Base-by-base conservation (phyloP, 2,113 vertebrate genomes). In the Butorides virescens region DNA sequence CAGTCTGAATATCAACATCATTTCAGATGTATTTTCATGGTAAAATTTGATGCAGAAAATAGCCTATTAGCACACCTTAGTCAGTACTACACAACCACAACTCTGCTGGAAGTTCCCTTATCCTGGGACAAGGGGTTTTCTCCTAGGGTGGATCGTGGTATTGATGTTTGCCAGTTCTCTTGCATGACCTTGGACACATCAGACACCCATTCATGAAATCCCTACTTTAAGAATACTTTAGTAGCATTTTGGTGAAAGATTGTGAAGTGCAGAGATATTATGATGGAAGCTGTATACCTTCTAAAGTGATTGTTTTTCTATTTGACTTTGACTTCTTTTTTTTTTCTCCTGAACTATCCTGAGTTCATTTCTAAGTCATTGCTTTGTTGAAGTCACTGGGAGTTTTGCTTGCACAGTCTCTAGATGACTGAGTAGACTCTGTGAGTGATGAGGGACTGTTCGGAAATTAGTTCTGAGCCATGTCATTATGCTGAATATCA, bases 401-500 rank as follows among this genome's bases (percentile, higher is more conserved):
- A 94, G 65, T 82, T 93, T 86, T 79, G 26, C 53, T 94, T 82
- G 58, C 46, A 78, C 39, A 47, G 47, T 32, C 50, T 92, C 80
- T 75, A 91, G 89, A 78, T 90, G 84, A 91, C 80, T 90, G 58
- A 80, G 55, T 78, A 88, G 73, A 47, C 50, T 68, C 71, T 52
- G 23, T 90, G 85, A 97, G 87, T 96, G 84, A 97, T 92, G 91
- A 93, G 47, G 9, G n/a, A 56, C 74, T 72, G 74, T 84, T 95
- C 29, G 8, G 71, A 93, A 95, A 94, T 92, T 93, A 96, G 80
- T 95, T 95, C 81, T 91, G 88, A 93, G 76, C 70, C 15, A 1
- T 82, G 80, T 84, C 79, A 89, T 92, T 93, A 92, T 91, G 73
- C 93, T 94, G 90, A 97, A 82, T 90, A 95, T 76, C 88, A 79